Base-by-base conservation (phyloP, 2,113 vertebrate species). In the Pungitius pungitius region DNA sequence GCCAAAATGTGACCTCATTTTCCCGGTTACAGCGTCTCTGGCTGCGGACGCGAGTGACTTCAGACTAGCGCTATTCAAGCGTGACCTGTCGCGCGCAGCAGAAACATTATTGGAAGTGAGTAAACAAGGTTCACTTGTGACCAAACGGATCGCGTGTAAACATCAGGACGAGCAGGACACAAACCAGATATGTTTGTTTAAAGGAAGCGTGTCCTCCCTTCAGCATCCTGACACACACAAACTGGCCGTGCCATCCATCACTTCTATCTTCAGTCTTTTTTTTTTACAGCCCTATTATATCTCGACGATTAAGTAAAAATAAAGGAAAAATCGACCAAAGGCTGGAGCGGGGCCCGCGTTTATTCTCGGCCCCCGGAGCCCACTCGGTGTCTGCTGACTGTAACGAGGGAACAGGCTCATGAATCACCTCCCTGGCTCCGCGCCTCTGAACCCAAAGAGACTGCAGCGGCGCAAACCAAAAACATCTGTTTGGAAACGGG, bases 341-440 rank as follows among this genome's bases (percentile, higher is more conserved):
- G 72, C 82, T 63, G 78, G 68, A 49, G 75, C 55, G 6, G 63
- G 67, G 70, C 2, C 75, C 7, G 42, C 88, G 85, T 90, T 91
- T 88, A 87, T 78, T 52, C 80, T 67, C 59, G 72, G 74, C 63
- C 60, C 47, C 57, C 30, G 13, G 82, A 82, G 84, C 78, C 15
- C 45, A 26, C 58, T 85, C 26, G 65, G 55, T 63, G 80, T 87
- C 79, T 77, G 81, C 83, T 87, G 86, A 84, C 80, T 87, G 73
- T 78, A 90, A 90, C 68, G 71, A 88, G 85, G 49, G 83, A 84
- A 78, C 86, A 84, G 82, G 88, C 88, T 89, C 86, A 85, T 93
- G 92, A 92, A 91, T 94, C 91, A 90, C 90, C 90, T 92, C 83
- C 61, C 83, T 87, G 91, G 88, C 88, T 89, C 88, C 4, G 80